A percentile compares a stretch with the other conserved stretches of the same genome.
Conservation (phyloP, 2,113 vertebrate genomes). For the Apteryx mantelli region DNA sequence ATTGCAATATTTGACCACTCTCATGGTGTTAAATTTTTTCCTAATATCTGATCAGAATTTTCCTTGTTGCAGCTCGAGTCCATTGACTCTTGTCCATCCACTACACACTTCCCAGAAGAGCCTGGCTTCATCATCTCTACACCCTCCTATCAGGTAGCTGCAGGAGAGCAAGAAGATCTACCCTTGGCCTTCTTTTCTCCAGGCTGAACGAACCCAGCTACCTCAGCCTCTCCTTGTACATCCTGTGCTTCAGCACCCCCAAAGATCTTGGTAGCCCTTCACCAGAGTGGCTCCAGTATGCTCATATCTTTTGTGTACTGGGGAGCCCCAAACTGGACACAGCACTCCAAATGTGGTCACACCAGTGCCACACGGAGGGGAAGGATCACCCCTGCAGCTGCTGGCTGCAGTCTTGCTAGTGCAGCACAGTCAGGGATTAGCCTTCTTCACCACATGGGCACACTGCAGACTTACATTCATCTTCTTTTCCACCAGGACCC, state of each 20-base stretch:
- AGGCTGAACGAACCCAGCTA: background rate
- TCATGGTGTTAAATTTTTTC: background rate
- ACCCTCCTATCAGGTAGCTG: background rate
- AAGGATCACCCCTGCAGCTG: background rate
- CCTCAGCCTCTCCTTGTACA: rapidly evolving
- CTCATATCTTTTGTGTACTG: background rate
- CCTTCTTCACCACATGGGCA: background rate
- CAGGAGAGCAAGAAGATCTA: background rate
- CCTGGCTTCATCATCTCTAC: background rate
- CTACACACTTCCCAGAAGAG: background rate
- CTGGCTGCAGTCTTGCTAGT: background rate
- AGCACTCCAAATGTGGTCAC: background rate
- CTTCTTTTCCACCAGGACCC: background rate
- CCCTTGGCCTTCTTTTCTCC: background rate
- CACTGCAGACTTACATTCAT: background rate
- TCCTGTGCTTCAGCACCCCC: background rate
- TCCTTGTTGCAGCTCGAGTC: background rate
- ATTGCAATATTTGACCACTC: background rate
- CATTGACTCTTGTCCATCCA: background rate
- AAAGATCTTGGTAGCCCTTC: no score
- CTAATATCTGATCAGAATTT: background rate
- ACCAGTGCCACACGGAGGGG: background rate
- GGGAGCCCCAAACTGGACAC: background rate
- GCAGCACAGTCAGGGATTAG: background rate
- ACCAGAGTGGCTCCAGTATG: rapidly evolving